Percentiles rank a stretch among this genome's conserved stretches.
These are phyloP conservation scores for Steinernema hermaphroditum DNA, from an alignment of 2,888 invertebrate species.

Conservation along the genomic window DNA sequence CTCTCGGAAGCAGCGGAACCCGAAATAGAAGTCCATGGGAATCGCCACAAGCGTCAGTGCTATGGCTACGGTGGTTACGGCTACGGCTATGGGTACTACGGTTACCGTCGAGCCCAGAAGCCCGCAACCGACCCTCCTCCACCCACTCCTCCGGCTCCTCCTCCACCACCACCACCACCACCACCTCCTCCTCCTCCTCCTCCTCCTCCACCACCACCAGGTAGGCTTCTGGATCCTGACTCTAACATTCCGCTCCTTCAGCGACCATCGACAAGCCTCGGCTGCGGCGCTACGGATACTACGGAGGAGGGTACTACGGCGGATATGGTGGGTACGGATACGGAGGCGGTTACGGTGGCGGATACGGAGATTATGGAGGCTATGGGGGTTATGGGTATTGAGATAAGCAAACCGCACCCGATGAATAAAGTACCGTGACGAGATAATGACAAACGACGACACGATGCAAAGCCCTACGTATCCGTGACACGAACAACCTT, in stretches of 20 bases:
- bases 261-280: background rate
- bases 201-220: background rate
- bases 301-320: slow-evolving; percentile 10
- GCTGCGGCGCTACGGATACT: slow-evolving; percentile 1
- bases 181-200: background rate
- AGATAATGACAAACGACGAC: too few species aligned
- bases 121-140: background rate
- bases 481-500: too few species aligned
- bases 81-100: slow-evolving; percentile 7
- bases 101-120: background rate
- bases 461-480: too few species aligned
- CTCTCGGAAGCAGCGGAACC: too few species aligned
- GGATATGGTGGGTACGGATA: slow-evolving; percentile 19
- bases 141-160: background rate
- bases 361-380: background rate
- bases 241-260: too few species aligned
- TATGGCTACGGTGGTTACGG: slow-evolving; percentile 9
- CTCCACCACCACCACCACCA: slow-evolving; percentile 4
- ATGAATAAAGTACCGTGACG: too few species aligned
- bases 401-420: too few species aligned
- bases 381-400: background rate
- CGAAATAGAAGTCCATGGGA: background rate
- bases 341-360: slow-evolving; percentile 9
- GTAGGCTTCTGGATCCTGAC: background rate
- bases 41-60: background rate